phyloP scores from a whole-genome alignment of 1,140 invertebrate genomes.

The Apolygus lucorum region DNA sequence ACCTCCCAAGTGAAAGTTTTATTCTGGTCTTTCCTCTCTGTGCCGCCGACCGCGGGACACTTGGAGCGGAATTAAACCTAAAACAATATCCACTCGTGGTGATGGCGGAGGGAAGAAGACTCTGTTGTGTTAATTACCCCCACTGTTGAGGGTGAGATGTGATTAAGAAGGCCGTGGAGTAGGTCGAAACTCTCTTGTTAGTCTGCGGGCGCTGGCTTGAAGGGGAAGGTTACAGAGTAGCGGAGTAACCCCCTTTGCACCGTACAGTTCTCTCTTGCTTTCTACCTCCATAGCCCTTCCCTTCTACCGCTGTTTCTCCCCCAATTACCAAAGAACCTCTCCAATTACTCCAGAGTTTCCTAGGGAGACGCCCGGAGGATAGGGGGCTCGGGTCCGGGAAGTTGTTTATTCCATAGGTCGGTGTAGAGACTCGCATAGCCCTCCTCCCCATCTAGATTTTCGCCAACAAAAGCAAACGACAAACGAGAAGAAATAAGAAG shows the following conservation, averaged over 20 bases:
- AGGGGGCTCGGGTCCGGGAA: background rate
- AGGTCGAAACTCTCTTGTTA: background rate
- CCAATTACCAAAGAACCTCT: background rate
- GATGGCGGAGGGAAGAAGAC: background rate
- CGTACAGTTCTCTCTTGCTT: background rate
- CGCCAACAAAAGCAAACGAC: too few relatives aligned
- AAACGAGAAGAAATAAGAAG: too few relatives aligned
- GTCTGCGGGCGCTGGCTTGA: background rate
- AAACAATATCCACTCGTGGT: background rate
- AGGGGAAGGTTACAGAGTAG: too few relatives aligned
- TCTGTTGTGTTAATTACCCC: background rate
- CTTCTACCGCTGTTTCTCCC: background rate
- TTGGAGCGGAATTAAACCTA: background rate
- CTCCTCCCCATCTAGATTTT: too few relatives aligned
- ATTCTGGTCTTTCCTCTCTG: too few relatives aligned
- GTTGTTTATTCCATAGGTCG: background rate
- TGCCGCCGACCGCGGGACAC: too few relatives aligned
- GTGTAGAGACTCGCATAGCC: too few relatives aligned
- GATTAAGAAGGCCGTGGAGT: background rate
- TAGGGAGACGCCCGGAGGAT: background rate
- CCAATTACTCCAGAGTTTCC: background rate
- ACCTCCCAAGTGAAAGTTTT: too few relatives aligned
- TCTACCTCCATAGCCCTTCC: background rate
- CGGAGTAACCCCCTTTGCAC: too few relatives aligned
- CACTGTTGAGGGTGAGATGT: background rate